Evolutionary conservation across 1,140 invertebrate species (phyloP).

Genomic region (Telenomus remus): DNA sequence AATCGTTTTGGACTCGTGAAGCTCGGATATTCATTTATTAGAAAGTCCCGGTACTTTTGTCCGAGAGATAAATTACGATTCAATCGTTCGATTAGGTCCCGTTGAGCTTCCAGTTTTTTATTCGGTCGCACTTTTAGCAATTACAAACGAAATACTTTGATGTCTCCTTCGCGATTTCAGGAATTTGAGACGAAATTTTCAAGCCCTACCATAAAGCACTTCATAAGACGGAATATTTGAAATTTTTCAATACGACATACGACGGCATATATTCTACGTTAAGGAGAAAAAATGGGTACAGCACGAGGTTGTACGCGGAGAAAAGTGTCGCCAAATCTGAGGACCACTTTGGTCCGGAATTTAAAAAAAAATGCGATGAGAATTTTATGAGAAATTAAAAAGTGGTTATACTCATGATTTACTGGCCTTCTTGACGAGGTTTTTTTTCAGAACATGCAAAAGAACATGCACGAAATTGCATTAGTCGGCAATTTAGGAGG

Average conservation of each 20-base stretch:
- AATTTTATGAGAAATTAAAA: constrained; percentile 29
- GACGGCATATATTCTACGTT: constrained; percentile 29
- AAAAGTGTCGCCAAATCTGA: constrained; percentile 38
- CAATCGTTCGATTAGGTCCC: neutral
- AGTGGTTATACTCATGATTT: neutral
- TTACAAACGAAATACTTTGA: too few species aligned
- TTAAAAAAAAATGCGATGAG: constrained; percentile 13
- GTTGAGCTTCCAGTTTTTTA: too few species aligned
- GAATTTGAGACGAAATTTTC: constrained; percentile 41
- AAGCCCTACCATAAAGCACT: constrained; percentile 43
- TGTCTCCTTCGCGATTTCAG: constrained; percentile 14
- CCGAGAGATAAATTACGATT: constrained; percentile 10
- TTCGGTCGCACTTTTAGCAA: too few species aligned
- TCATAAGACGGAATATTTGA: constrained; percentile 44
- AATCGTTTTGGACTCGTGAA: constrained; percentile 21
- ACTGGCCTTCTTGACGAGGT: too few species aligned
- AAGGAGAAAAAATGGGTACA: constrained; percentile 25
- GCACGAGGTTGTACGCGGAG: constrained; percentile 9
- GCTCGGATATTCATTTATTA: constrained; percentile 52
- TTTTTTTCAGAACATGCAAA: neutral
- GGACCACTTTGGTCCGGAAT: constrained; percentile 1
- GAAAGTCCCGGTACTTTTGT: constrained; percentile 11
- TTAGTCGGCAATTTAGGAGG: too few species aligned
- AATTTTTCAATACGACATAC: constrained; percentile 51
- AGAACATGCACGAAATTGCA: too few species aligned